Base-by-base conservation (phyloP, 2,113 vertebrate species). In the Planiliza haematocheilus region DNA sequence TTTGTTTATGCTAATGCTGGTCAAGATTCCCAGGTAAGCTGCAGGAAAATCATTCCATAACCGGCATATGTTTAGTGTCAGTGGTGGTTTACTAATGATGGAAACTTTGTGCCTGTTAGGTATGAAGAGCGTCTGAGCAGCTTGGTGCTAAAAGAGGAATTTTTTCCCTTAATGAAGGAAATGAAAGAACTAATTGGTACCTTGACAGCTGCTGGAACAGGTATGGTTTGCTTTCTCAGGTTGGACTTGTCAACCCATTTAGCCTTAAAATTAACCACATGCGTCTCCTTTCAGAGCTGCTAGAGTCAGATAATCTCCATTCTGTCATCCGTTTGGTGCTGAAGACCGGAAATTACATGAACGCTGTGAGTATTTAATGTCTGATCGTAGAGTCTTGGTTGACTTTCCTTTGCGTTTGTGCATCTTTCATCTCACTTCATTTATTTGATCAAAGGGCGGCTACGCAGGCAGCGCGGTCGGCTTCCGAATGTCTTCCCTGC, bases 311-410 rank as follows among this genome's bases (percentile, higher is more conserved):
- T 30, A 74, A 94, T 67, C 91, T 96, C 17, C 95, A 95, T 67
- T 81, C 91, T 12, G 76, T 96, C 48, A 93, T 96, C 38, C 93
- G 88, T 0, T 84, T 96, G 67, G 93, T 96, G 10, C 88, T 95
- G 68, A 94, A 94, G 77, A 91, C 92, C 0, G 95, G 95, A 8
- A 96, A 96, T 78, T 93, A 94, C 86, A 94, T 96, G 93, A 96
- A 96, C 21, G 90, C 92, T 16, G 95, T 95, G 57, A 93, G 94
- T 87, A 0, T 30, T 8, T 16, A 20, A 24, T 24, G 17, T 45
- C 41, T 11, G 4, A 62, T 51, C 10, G 17, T 7, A 6, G 7
- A 17, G 4, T 17, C 7, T 55, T 60, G 14, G 10, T 48, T 50
- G 39, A 17, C 3, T 53, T 68, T 56, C 9, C 3, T 30, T 11